Base-by-base conservation (phyloP, 2,888 invertebrate genomes). In the Sialis lutaria region DNA sequence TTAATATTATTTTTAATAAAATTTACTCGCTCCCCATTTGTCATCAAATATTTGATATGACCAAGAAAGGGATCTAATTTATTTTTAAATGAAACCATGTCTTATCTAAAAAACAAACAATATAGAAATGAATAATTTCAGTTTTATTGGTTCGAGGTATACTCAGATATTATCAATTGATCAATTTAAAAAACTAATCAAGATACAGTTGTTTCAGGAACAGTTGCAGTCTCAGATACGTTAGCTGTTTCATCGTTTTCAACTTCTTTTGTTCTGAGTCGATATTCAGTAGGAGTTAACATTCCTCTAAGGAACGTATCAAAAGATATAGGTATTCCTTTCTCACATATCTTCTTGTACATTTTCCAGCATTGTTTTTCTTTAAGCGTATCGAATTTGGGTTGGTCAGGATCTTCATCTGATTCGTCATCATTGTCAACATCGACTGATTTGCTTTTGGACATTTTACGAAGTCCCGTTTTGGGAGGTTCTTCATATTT, bases 251-350 rank as follows among this genome's bases (percentile, higher is more conserved):
- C 30, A 12, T 51, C 50, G 49, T 49, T 37, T 37, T 7, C 8
- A 6, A 37, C 49, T 55, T 62, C 60, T 52, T 68, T 70, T 56
- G 75, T 74, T 50, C 77, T 65, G 55, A 77, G 65, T 52, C 81
- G 68, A 57, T 80, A 79, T 59, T 81, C 81, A 0, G 80, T 80
- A 5, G 81, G 81, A 6, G 81, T 81, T 51, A 81, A 60, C 76
- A 81, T 76, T 35, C 81, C 81, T 53, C 81, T 70, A 44, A 80
- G 58, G 40, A 81, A 75, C 0, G 81, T 81, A 51, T 81, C 80
- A 53, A 77, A 80, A 5, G 77, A 75, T 4, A 81, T 75, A 45
- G 69, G 71, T 10, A 81, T 71, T 1, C 80, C 81, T 56, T 78
- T 79, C 48, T 74, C 74, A 34, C 70, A 72, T 79, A 81, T 80